Evolutionary conservation across 2,113 vertebrate genomes (phyloP).

Genomic region (Apus apus): DNA sequence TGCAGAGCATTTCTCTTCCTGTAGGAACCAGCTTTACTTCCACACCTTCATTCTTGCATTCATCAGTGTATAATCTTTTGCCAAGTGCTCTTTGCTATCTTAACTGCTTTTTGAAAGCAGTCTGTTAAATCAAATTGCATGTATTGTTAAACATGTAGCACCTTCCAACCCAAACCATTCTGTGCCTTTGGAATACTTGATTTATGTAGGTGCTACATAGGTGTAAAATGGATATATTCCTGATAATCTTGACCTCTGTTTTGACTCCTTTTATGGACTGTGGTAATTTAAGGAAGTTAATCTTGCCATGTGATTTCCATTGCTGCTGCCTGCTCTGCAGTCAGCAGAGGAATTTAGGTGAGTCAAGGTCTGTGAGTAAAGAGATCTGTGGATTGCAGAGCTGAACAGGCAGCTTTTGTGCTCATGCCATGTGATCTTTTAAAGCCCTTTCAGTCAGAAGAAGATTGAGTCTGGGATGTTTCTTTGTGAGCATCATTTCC

Average conservation of each 20-base stretch:
- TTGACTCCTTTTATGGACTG: neutral
- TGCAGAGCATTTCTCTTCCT: neutral
- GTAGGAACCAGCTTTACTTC: neutral
- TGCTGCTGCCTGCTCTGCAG: neutral
- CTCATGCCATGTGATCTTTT: neutral
- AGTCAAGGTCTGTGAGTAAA: neutral
- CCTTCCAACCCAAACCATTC: too few relatives aligned
- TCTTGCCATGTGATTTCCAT: neutral
- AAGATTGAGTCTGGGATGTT: neutral
- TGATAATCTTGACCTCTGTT: neutral
- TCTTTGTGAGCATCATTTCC: neutral
- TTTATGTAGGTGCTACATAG: neutral
- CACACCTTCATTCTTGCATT: neutral
- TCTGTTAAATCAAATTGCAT: neutral
- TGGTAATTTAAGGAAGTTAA: neutral
- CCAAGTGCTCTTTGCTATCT: neutral
- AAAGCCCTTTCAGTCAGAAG: neutral
- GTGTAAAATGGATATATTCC: neutral
- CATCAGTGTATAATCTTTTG: neutral
- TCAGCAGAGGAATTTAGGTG: slow-evolving; percentile 15
- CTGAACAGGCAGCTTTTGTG: neutral
- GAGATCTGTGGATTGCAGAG: neutral
- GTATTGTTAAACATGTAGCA: neutral
- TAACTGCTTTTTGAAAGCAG: neutral
- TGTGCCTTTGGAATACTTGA: neutral